These are phyloP conservation scores for Eulemur macaco DNA, from an alignment of 2,113 vertebrate genomes.

Conservation along the genomic window DNA sequence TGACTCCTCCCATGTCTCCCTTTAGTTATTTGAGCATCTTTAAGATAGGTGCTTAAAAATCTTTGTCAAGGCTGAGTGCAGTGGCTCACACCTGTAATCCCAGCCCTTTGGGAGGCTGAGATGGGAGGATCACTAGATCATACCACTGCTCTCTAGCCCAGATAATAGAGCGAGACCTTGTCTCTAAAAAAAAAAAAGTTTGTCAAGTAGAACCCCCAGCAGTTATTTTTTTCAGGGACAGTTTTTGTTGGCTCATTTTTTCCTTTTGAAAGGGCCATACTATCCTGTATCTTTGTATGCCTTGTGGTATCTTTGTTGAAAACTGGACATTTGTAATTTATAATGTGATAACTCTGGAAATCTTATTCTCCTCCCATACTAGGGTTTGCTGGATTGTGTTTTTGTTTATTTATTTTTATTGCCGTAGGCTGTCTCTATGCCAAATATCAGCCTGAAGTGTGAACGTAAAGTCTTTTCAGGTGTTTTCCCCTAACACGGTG, in stretches of 20 bases:
- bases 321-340: not conserved
- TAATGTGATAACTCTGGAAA: not conserved
- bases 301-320: not conserved
- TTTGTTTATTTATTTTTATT: not conserved
- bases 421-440: not conserved
- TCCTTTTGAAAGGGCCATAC: not conserved
- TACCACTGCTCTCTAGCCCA: no score
- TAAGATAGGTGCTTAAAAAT: not conserved
- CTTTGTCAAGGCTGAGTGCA: not conserved
- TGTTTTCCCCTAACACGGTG: not conserved
- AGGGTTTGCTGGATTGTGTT: not conserved
- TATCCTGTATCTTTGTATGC: not conserved
- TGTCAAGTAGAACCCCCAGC: not conserved
- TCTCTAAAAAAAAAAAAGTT: no score
- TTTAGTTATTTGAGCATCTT: not conserved
- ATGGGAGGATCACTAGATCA: no score
- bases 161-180: no score
- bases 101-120: no score
- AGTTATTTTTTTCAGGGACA: not conserved
- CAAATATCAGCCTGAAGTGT: not conserved
- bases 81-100: no score
- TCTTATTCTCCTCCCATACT: not conserved
- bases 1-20: not conserved
- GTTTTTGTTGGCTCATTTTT: not conserved
- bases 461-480: not conserved